phyloP scores from a whole-genome alignment of 2,888 invertebrate species.

The Sericinus montela region DNA sequence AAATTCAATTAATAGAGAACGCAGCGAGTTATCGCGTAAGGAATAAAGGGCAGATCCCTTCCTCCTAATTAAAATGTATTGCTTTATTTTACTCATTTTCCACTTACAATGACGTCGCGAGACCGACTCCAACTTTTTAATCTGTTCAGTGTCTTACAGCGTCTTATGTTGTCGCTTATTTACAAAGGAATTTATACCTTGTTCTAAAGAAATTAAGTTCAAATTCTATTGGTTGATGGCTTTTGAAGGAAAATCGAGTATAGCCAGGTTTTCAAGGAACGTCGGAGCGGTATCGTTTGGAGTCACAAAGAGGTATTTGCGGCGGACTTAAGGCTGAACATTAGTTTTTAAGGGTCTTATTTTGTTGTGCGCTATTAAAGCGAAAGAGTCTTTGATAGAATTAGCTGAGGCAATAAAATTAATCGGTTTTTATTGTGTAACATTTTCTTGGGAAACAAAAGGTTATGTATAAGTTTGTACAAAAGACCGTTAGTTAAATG shows the following conservation, averaged over 20 bases:
- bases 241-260: constrained; percentile 47
- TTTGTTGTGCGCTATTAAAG: constrained; percentile 73
- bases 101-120: constrained; percentile 76
- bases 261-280: constrained; percentile 54
- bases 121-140: constrained; percentile 78
- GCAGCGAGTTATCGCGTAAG: constrained; percentile 71
- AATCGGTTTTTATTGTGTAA: constrained; percentile 46
- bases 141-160: constrained; percentile 61
- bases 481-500: not conserved
- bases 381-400: constrained; percentile 70
- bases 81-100: constrained; percentile 80
- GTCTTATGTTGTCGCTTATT: constrained; percentile 41
- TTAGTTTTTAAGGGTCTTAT: constrained; percentile 78
- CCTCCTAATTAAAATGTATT: constrained; percentile 79
- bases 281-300: constrained; percentile 50
- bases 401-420: constrained; percentile 71
- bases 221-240: constrained; percentile 22
- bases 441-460: constrained; percentile 10
- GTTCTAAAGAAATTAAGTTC: constrained; percentile 18
- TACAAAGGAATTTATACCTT: constrained; percentile 29
- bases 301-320: constrained; percentile 78
- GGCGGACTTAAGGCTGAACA: constrained; percentile 73
- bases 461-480: not conserved
- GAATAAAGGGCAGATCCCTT: constrained; percentile 74
- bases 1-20: constrained; percentile 77